Percentiles rank a stretch among this genome's conserved stretches.
phyloP scores from a whole-genome alignment of 1,140 invertebrate species.

The Aphelenchoides besseyi region DNA sequence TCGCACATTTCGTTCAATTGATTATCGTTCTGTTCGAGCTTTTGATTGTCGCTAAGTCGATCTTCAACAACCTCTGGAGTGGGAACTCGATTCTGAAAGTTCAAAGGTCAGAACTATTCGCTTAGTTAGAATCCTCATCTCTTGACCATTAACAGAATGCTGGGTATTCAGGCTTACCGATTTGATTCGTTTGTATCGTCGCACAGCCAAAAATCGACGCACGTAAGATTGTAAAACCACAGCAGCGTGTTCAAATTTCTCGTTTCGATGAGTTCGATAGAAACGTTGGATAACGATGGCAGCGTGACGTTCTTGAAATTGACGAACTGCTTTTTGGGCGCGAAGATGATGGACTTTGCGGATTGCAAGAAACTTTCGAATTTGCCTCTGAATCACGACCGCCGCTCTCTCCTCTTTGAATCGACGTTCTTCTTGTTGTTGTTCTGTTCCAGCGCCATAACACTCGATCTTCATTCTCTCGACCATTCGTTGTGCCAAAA shows the following conservation, averaged over 20 bases:
- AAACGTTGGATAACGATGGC: conserved; percentile 13
- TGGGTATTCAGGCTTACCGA: too few relatives aligned
- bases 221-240: conserved; percentile 6
- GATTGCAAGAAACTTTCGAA: neutral
- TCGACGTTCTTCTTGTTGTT: neutral
- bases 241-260: conserved; percentile 10
- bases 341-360: neutral
- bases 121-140: too few relatives aligned
- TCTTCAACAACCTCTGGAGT: too few relatives aligned
- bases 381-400: neutral
- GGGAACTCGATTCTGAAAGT: too few relatives aligned
- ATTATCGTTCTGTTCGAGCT: neutral
- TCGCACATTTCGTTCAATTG: neutral
- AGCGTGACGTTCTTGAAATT: conserved; percentile 4
- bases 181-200: conserved; percentile 10
- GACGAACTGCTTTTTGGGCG: neutral
- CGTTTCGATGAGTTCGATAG: conserved; percentile 2
- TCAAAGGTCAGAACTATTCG: too few relatives aligned
- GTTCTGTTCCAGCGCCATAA: neutral
- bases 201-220: neutral
- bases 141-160: too few relatives aligned
- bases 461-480: neutral
- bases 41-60: too few relatives aligned
- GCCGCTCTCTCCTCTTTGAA: neutral
- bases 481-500: neutral